A percentile compares a stretch with the other conserved stretches of the same genome.
Evolutionary conservation across 2,113 vertebrate species (phyloP).

Genomic region (Mustela nigripes): DNA sequence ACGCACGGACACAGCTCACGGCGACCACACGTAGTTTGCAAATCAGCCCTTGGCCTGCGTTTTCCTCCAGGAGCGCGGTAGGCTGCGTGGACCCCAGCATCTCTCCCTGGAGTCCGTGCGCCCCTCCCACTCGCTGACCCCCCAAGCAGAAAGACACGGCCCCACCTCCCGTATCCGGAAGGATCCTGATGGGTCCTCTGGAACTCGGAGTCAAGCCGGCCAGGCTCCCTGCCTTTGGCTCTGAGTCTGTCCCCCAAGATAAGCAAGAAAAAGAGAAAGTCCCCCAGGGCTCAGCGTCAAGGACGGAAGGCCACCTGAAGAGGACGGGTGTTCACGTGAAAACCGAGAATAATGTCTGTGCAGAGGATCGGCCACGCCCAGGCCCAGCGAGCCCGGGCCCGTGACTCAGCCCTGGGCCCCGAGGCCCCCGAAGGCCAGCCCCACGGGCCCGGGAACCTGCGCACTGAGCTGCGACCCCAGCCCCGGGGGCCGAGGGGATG

Average conservation of each 20-base stretch:
- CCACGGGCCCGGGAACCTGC: accelerated
- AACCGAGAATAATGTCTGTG: not conserved
- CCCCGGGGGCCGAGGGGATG: accelerated
- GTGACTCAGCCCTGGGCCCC: not conserved
- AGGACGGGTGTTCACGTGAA: not conserved
- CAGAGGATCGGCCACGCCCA: no score
- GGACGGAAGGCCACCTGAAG: not conserved
- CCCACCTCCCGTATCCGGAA: not conserved
- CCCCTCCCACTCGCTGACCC: accelerated
- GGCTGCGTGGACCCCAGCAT: accelerated
- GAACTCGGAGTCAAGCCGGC: accelerated
- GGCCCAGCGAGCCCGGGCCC: accelerated
- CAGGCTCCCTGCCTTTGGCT: not conserved
- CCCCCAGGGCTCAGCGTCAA: not conserved
- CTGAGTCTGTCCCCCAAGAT: not conserved
- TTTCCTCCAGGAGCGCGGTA: not conserved
- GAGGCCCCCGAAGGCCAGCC: not conserved
- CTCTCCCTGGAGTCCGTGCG: not conserved
- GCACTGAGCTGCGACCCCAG: accelerated
- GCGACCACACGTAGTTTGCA: not conserved
- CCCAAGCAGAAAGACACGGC: not conserved
- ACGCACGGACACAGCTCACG: accelerated
- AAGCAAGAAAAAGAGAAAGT: not conserved
- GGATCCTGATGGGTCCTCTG: no score
- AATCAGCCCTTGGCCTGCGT: not conserved